A percentile compares a stretch with the other conserved stretches of the same genome.
Evolutionary conservation across 2,888 invertebrate species (phyloP).

Genomic region (Drosophila antonietae): DNA sequence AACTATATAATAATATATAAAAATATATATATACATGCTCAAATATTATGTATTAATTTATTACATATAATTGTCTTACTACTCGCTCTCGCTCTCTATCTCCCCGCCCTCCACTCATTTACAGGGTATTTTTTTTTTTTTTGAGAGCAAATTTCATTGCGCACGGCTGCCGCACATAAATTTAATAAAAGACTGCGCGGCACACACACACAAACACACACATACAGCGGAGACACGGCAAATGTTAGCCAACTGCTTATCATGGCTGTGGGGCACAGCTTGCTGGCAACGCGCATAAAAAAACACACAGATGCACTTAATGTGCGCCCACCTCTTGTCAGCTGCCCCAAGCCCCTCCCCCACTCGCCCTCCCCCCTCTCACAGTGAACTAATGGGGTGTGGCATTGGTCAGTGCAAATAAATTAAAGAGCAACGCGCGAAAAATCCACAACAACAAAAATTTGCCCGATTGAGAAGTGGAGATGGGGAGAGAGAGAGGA

Average conservation of each 20-base stretch:
- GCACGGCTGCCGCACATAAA: constrained; percentile 71
- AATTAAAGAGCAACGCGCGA: constrained; percentile 72
- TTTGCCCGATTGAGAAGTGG: background rate
- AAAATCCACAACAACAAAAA: constrained; percentile 50
- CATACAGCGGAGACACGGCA: constrained; percentile 11
- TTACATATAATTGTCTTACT: too few species aligned
- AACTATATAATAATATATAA: too few species aligned
- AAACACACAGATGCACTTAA: constrained; percentile 61
- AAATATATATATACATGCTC: too few species aligned
- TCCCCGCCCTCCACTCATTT: background rate
- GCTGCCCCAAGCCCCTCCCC: background rate
- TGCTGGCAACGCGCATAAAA: constrained; percentile 23
- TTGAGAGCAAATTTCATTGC: constrained; percentile 46
- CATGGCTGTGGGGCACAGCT: constrained; percentile 26
- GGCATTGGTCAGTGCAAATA: constrained; percentile 76
- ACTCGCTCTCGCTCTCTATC: too few species aligned
- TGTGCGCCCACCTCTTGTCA: constrained; percentile 48
- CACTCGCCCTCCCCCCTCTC: background rate
- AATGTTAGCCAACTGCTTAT: constrained; percentile 55
- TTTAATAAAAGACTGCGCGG: constrained; percentile 70
- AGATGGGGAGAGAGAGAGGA: background rate
- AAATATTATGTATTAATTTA: too few species aligned
- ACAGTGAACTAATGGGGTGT: constrained; percentile 69
- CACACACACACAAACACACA: background rate
- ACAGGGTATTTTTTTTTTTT: constrained; percentile 41